These are phyloP conservation scores for Fukomys damarensis DNA, from an alignment of 2,113 vertebrate genomes.

Conservation along the genomic window DNA sequence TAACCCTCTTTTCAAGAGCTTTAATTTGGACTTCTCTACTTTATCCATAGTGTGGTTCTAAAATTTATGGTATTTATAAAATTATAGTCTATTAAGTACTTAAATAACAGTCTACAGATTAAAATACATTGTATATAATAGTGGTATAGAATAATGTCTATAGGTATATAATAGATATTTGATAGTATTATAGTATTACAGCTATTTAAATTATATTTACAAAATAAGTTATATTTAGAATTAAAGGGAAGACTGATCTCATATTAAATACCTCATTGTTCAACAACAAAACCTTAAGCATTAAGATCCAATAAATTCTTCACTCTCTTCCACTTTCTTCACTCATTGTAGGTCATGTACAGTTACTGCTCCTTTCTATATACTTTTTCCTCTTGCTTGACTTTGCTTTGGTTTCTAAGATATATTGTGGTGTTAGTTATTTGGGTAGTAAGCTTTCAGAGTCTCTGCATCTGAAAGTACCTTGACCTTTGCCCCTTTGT, in stretches of 20 bases:
- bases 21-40: conserved; percentile 17
- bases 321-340: not conserved
- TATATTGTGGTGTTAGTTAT: not conserved
- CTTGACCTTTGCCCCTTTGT: conserved; percentile 20
- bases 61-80: not conserved
- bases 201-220: conserved; percentile 3
- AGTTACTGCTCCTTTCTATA: not conserved
- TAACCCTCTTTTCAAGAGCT: conserved; percentile 36
- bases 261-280: not conserved
- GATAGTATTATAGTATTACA: not conserved
- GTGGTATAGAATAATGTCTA: not conserved
- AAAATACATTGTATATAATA: not conserved
- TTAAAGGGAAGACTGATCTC: not conserved
- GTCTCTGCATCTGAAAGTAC: not conserved
- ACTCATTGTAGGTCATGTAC: not conserved
- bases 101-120: not conserved
- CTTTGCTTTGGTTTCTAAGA: conserved; percentile 20
- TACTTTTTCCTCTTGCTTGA: not conserved
- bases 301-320: not conserved
- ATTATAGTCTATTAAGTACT: not conserved
- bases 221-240: not conserved
- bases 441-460: not conserved
- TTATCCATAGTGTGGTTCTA: not conserved
- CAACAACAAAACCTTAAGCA: not conserved
- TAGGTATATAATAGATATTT: not conserved